Evolutionary conservation across 2,113 vertebrate genomes (phyloP).

Genomic region (Pogona vitticeps): DNA sequence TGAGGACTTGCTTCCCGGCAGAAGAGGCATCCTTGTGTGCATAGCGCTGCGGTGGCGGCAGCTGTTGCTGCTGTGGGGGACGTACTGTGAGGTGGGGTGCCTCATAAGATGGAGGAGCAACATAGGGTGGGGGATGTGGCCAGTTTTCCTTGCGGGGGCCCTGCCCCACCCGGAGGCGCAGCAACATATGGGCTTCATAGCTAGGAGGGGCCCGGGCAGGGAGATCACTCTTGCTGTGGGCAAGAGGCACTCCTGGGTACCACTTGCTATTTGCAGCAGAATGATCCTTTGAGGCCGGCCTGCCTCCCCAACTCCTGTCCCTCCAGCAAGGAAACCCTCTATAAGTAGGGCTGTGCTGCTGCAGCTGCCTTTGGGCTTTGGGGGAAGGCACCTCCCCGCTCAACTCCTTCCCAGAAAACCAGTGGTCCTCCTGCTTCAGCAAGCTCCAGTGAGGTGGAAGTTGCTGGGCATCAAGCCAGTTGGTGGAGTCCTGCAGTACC

Average conservation of each 20-base stretch:
- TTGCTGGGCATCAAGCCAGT: not conserved
- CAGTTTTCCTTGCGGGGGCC: conserved; percentile 40
- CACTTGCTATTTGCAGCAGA: not conserved
- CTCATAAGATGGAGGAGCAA: conserved; percentile 86
- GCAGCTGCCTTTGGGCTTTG: not conserved
- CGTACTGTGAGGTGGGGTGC: conserved; percentile 73
- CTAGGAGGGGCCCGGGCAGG: conserved; percentile 58
- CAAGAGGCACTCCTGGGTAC: not conserved
- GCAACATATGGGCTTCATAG: conserved; percentile 75
- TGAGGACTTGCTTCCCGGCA: not conserved
- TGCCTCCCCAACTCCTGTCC: not conserved
- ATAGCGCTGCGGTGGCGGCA: not conserved
- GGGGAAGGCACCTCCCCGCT: not conserved
- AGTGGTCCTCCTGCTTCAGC: not conserved
- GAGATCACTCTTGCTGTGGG: conserved; percentile 20
- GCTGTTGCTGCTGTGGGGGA: conserved; percentile 4
- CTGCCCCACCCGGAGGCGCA: conserved; percentile 55
- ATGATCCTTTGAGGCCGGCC: not conserved
- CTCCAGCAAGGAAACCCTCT: not conserved
- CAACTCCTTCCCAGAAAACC: not conserved
- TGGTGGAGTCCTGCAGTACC: conserved; percentile 48
- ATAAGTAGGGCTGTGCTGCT: not conserved
- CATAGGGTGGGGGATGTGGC: conserved; percentile 81
- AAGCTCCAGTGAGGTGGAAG: not conserved
- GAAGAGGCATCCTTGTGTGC: not conserved